Evolutionary conservation across 2,888 invertebrate genomes (phyloP), one percentile per base, ranked within the genome.

Genomic region (Tipula confusa): DNA sequence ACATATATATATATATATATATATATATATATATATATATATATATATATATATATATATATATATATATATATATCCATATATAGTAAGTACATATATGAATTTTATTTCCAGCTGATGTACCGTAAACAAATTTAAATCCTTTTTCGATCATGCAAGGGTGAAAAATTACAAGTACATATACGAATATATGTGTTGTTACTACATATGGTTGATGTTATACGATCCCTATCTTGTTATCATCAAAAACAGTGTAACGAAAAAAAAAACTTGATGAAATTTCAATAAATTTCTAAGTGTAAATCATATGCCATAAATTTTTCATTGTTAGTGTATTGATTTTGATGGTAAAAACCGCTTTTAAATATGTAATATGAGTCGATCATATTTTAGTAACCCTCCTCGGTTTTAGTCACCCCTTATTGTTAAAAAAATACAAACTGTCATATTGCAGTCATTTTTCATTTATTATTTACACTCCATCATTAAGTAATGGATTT

Each of bases 111-210:
- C 24, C 18, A 64, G 64, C 64, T 64, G 64, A 64, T 64, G 64
- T 64, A 24, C 64, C 64, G 64, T 64, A 64, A 64, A 64, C 64
- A 64, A 64, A 64, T 64, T 64, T 24, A 64, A 64, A 64, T 64
- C 64, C 64, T 64, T 64, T 64, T 64, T 64, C 9, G 64, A 64
- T 64, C 24, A 64, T 18, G 7, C 64, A 64, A 24, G 64, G 64
- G 64, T 64, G 11, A 64, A 64, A 64, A 64, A 64, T 64, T 64
- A 64, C 24, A 64, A 24, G 3, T 33, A 24, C 18, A 9, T 64
- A 64, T 43, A 43, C 24, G 1, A 0, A 64, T 24, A 64, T 24
- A 64, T 64, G 64, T n/a, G 64, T 64, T 64, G 64, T 64, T 64
- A 64, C n/a, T n/a, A n/a, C n/a, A n/a, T n/a, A n/a, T n/a, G n/a